Evolutionary conservation across 2,888 invertebrate genomes (phyloP).

Genomic region (Plagodis dolabraria): DNA sequence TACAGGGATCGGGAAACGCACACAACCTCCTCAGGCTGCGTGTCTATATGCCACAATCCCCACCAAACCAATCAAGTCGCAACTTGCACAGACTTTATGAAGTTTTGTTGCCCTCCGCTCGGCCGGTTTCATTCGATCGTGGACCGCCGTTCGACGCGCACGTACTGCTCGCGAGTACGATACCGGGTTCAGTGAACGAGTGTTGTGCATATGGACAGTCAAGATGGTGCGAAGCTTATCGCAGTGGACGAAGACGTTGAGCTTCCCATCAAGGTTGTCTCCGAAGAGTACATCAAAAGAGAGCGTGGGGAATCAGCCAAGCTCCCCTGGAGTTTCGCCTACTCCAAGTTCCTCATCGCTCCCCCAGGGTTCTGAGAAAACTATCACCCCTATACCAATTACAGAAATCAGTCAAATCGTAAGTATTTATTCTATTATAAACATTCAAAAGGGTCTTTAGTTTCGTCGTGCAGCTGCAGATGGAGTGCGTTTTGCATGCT

Average conservation of each 20-base stretch:
- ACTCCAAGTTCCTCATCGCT: slow-evolving; percentile 86
- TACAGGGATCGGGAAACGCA: slow-evolving; percentile 35
- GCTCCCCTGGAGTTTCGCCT: slow-evolving; percentile 85
- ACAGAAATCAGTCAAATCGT: slow-evolving; percentile 89
- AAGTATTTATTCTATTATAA: slow-evolving; percentile 65
- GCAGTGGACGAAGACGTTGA: slow-evolving; percentile 96
- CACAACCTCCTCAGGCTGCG: slow-evolving; percentile 40
- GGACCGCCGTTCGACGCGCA: slow-evolving; percentile 61
- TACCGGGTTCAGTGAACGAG: slow-evolving; percentile 71
- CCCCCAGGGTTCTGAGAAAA: slow-evolving; percentile 84
- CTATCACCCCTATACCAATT: slow-evolving; percentile 85
- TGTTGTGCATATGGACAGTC: slow-evolving; percentile 77
- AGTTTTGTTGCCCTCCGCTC: slow-evolving; percentile 58
- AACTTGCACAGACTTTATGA: slow-evolving; percentile 67
- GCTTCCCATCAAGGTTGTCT: slow-evolving; percentile 93
- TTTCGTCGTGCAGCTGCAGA: slow-evolving; percentile 45
- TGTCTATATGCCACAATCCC: slow-evolving; percentile 44
- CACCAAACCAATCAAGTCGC: slow-evolving; percentile 63
- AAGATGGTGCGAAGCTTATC: slow-evolving; percentile 94
- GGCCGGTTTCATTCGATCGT: slow-evolving; percentile 67
- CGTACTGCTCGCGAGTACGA: slow-evolving; percentile 54
- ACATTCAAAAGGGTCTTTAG: slow-evolving; percentile 22
- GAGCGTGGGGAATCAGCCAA: slow-evolving; percentile 85
- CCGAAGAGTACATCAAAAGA: slow-evolving; percentile 92
- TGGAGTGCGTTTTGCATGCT: slow-evolving; percentile 52